Evolutionary conservation across 53 echinoderm and acorn worm genomes (phyloP), one percentile per base, ranked within the genome.

Genomic region (Paracentrotus lividus): DNA sequence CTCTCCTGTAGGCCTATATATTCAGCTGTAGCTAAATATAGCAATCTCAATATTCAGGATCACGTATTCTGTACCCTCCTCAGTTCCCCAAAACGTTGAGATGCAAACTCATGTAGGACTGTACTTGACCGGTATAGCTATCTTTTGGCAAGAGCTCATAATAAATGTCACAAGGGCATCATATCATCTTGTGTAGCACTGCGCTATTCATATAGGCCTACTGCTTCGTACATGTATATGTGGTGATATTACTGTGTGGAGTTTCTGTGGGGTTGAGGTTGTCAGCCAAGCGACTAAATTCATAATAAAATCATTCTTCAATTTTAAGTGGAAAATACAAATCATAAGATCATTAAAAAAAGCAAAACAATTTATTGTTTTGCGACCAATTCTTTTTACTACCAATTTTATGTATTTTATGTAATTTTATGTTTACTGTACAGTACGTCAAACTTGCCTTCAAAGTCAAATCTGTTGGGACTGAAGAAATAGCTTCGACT

Each of bases 1-100:
- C 40, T 38, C 69, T 5, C 5, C 16, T 40, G n/a, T n/a, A n/a
- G n/a, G n/a, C n/a, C n/a, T n/a, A 40, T 72, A 36, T 72, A 72
- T 81, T 23, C 81, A 81, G 81, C 27, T 49, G 81, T 6, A 45
- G 47, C 81, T 81, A 81, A 81, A 81, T 47, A 81, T 81, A 81
- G 47, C 44, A 47, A 27, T 10, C 47, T 81, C 81, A 81, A 81
- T 81, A 81, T 49, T 3, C 45, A 81, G 81, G 6, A 72, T 40
- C 47, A 10, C 49, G 47, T 20, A 72, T 20, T 36, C 47, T n/a
- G 24, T 81, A 81, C 45, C 81, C 81, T 2, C 26, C 13, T 45
- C 45, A n/a, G 27, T 81, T 81, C 24, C 81, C 81, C 81, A 44
- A 81, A 81, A 24, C 9, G 3, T 45, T 12, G 81, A 2, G 10